Conservation (phyloP, 2,797 vertebrate genomes). For the Clarias pachynema region DNA sequence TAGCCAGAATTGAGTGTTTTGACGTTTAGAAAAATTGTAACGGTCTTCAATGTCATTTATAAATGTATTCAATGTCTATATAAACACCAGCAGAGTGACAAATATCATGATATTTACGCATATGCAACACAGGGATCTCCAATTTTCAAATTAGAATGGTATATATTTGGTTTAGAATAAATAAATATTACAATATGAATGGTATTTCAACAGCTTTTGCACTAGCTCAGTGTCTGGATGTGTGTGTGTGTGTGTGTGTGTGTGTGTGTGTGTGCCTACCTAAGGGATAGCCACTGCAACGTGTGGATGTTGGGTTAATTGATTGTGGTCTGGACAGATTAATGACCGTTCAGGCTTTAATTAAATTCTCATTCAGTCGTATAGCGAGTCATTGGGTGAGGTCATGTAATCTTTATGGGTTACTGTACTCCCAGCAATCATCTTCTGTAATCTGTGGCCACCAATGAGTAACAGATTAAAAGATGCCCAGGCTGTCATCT, state of each 20-base stretch:
- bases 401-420: constrained; percentile 52
- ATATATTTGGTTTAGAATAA: not conserved
- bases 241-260: constrained; percentile 2
- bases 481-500: not conserved
- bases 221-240: constrained; percentile 52
- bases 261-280: constrained; percentile 52
- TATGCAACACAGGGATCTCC: not conserved
- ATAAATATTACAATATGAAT: not conserved
- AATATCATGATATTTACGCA: not conserved
- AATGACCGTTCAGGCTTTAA: constrained; percentile 74
- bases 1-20: not conserved
- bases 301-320: constrained; percentile 66
- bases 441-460: constrained; percentile 37
- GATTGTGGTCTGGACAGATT: constrained; percentile 76
- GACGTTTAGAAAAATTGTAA: not conserved
- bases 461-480: constrained; percentile 32
- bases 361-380: constrained; percentile 73
- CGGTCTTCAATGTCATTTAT: not conserved
- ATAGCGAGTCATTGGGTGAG: constrained; percentile 36
- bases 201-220: constrained; percentile 54
- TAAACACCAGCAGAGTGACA: not conserved
- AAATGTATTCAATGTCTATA: not conserved
- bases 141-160: not conserved
- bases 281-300: constrained; percentile 56
- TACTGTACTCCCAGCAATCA: constrained; percentile 47